A percentile compares a stretch with the other conserved stretches of the same genome.
phyloP scores from a whole-genome alignment of 1,140 invertebrate genomes.

The Anastatus disparis region DNA sequence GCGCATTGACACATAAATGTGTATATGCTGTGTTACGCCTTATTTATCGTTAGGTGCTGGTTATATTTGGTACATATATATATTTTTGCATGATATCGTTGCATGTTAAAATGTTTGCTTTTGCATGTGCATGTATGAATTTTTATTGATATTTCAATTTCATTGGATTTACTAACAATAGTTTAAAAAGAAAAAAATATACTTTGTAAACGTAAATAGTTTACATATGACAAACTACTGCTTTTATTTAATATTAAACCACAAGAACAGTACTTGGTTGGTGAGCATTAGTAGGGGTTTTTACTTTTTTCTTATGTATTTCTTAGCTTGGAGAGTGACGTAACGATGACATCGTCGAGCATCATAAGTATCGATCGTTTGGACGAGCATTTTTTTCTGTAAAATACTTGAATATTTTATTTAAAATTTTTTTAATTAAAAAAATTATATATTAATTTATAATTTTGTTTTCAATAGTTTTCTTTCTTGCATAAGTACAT shows the following conservation, averaged over 20 bases:
- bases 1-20: not conserved
- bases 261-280: slow-evolving; percentile 5
- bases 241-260: not conserved
- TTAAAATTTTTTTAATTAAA: no score
- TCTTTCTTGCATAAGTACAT: no score
- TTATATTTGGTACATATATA: not conserved
- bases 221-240: slow-evolving; percentile 31
- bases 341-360: slow-evolving; percentile 15
- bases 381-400: slow-evolving; percentile 5
- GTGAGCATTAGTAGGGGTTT: slow-evolving; percentile 10
- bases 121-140: not conserved
- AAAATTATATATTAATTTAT: no score
- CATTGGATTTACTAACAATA: no score
- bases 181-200: no score
- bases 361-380: not conserved
- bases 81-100: not conserved
- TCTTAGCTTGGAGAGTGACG: slow-evolving; percentile 21
- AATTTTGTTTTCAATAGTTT: no score
- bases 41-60: slow-evolving; percentile 22
- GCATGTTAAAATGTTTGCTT: no score
- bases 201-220: not conserved
- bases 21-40: not conserved
- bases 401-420: no score
- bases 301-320: not conserved
- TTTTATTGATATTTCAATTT: no score